Evolutionary conservation across 1,140 invertebrate genomes (phyloP).

Genomic region (Drosophila obscura): DNA sequence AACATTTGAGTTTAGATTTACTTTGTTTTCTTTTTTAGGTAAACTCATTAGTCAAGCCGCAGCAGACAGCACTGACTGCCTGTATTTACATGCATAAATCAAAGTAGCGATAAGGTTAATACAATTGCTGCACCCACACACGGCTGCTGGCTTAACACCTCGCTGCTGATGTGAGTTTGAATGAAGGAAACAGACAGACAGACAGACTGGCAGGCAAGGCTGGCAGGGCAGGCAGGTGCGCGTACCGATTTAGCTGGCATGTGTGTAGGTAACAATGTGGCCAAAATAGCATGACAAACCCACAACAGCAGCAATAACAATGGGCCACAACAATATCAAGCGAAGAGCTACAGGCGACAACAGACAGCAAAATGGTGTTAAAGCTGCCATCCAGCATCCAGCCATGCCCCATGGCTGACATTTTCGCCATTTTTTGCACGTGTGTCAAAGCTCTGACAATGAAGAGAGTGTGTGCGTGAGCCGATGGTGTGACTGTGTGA

Average conservation of each 20-base stretch:
- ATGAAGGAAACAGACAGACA: conserved; percentile 31
- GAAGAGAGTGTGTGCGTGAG: conserved; percentile 52
- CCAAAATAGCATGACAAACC: conserved; percentile 73
- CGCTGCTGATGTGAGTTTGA: conserved; percentile 49
- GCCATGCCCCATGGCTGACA: conserved; percentile 14
- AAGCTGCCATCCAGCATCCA: conserved; percentile 28
- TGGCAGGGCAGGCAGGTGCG: conserved; percentile 10
- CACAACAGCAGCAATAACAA: conserved; percentile 38
- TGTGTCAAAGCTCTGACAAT: conserved; percentile 69
- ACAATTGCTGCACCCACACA: conserved; percentile 42
- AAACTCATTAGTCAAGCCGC: conserved; percentile 46
- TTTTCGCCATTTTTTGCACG: conserved; percentile 63
- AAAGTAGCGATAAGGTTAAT: conserved; percentile 70
- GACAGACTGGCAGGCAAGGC: conserved; percentile 1
- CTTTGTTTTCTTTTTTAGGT: neutral
- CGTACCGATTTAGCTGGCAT: conserved; percentile 56
- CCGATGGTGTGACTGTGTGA: conserved; percentile 21
- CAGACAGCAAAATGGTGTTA: conserved; percentile 44
- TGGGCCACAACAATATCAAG: conserved; percentile 32
- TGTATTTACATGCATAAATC: conserved; percentile 71
- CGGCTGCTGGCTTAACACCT: conserved; percentile 66
- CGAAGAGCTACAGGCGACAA: conserved; percentile 17
- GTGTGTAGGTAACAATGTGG: conserved; percentile 66
- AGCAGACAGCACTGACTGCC: conserved; percentile 13
- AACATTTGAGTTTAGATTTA: neutral